Evolutionary conservation across 2,888 invertebrate genomes (phyloP).

Genomic region (Drosophila stalkeri): DNA sequence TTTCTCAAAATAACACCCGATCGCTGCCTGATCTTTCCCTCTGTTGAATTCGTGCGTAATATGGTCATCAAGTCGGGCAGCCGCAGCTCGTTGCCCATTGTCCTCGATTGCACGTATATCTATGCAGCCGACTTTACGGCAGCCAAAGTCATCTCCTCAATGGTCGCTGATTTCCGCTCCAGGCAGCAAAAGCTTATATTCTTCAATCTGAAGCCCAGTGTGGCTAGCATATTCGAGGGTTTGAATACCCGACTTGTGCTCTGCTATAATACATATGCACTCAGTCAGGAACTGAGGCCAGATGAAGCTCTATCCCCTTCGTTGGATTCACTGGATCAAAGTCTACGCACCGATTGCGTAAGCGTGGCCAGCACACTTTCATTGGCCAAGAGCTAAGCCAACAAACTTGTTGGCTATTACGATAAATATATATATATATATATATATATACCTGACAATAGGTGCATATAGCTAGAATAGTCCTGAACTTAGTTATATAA

Average conservation of each 20-base stretch:
- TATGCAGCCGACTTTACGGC: constrained; percentile 95
- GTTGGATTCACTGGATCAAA: constrained; percentile 52
- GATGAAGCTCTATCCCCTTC: constrained; percentile 31
- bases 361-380: constrained; percentile 69
- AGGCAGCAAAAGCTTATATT: constrained; percentile 92
- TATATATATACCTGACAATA: neutral
- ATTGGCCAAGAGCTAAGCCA: constrained; percentile 40
- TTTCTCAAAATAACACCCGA: constrained; percentile 94
- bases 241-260: constrained; percentile 75
- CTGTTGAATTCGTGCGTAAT: constrained; percentile 94
- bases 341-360: constrained; percentile 46
- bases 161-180: constrained; percentile 90
- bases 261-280: constrained; percentile 78
- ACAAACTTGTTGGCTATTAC: no score
- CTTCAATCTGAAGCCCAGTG: constrained; percentile 93
- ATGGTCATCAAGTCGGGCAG: constrained; percentile 92
- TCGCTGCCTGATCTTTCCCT: constrained; percentile 95
- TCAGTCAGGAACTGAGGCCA: constrained; percentile 60
- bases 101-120: constrained; percentile 94
- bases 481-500: neutral
- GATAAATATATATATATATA: neutral
- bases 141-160: constrained; percentile 91
- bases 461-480: neutral
- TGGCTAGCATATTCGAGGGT: constrained; percentile 92
- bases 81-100: constrained; percentile 88